Evolutionary conservation across 1,140 invertebrate genomes (phyloP), one percentile per base, ranked within the genome.

Genomic region (Oscheius sp.): DNA sequence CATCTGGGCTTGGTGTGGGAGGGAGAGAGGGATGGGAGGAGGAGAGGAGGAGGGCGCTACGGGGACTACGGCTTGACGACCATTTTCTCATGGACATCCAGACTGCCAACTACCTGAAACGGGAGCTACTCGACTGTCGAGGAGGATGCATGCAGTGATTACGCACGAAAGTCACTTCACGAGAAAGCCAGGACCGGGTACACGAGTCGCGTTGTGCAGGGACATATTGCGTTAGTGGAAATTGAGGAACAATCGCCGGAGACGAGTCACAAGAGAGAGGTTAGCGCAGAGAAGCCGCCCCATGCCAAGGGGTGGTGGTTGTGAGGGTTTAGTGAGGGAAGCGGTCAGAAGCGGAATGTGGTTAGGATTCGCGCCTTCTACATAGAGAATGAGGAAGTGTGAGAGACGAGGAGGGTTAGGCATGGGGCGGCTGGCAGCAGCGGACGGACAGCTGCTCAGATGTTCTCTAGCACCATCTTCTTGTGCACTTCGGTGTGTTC

Each of bases 391-490:
- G 49, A 13, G 49, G 49, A 7, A 32, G 59, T 34, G 7, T 58
- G 31, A 34, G 18, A 36, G 68, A 38, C 38, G 52, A 71, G 58
- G 68, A 58, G 36, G 38, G 18, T 46, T 31, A 32, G 15, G 29
- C 58, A 10, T 15, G 13, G 20, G 62, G 46, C 26, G 29, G 67
- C 66, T 59, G 59, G 64, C n/a, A n/a, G n/a, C n/a, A n/a, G n/a
- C n/a, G n/a, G n/a, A n/a, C n/a, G n/a, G n/a, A n/a, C n/a, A n/a
- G 31, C 46, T 28, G 31, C 31, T 80, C 73, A 82, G 65, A 82
- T 82, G 70, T 84, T 84, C 69, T 84, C 82, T 31, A 82, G 68
- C n/a, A 83, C 81, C 81, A 82, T 82, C 77, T 82, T 82, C 75
- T 80, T 82, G 80, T 82, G 81, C 61, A 82, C 82, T 71, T 82